These are phyloP conservation scores for Grammomys dolichurus DNA, from an alignment of 2,113 vertebrate genomes.

Conservation along the genomic window DNA sequence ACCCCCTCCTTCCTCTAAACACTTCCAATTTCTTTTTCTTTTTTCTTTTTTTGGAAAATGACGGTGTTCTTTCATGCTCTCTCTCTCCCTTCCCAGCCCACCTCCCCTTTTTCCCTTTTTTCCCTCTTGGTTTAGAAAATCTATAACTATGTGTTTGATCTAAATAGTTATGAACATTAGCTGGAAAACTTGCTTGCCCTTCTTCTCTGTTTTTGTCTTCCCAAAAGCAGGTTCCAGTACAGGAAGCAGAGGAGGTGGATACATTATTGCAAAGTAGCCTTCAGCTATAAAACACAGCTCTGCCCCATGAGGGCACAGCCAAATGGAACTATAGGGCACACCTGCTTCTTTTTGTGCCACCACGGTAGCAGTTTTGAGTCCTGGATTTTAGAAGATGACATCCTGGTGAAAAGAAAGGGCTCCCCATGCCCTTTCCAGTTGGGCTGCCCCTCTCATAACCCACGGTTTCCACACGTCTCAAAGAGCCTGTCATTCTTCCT, in stretches of 20 bases:
- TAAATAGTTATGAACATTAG: constrained; percentile 26
- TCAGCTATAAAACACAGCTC: no score
- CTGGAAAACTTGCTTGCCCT: not conserved
- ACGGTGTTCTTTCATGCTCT: not conserved
- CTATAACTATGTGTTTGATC: not conserved
- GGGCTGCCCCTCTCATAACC: not conserved
- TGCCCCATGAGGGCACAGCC: not conserved
- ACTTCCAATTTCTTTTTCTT: constrained; percentile 6
- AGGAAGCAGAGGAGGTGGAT: not conserved
- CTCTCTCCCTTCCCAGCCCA: accelerated
- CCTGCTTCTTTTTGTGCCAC: not conserved
- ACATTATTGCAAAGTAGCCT: not conserved
- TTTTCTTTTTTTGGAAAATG: constrained; percentile 14
- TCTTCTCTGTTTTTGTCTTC: not conserved
- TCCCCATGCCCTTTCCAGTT: not conserved
- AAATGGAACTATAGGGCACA: not conserved
- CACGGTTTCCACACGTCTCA: not conserved
- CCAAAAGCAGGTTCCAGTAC: not conserved
- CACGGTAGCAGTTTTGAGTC: not conserved
- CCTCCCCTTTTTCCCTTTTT: accelerated
- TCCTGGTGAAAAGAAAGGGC: not conserved
- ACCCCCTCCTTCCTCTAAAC: not conserved
- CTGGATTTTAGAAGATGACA: not conserved
- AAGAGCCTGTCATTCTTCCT: not conserved
- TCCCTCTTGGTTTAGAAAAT: not conserved